Evolutionary conservation across 1,140 invertebrate genomes (phyloP).

Genomic region (Atta cephalotes): DNA sequence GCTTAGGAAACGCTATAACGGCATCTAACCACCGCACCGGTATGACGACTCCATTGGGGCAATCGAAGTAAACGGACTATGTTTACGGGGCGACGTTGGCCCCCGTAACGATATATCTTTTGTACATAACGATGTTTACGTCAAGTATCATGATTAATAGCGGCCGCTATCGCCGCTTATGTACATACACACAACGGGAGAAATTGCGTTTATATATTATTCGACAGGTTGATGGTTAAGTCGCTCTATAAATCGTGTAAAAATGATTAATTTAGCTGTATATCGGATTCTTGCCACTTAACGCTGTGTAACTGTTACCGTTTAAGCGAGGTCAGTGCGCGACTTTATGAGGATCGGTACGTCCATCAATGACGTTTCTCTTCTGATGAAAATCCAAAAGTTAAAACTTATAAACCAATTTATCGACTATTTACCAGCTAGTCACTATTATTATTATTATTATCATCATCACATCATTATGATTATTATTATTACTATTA

Average conservation of each 20-base stretch:
- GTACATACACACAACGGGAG: conserved; percentile 74
- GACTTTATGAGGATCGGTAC: neutral
- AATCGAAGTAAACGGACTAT: conserved; percentile 52
- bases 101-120: conserved; percentile 71
- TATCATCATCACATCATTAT: conserved; percentile 59
- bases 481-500: conserved; percentile 65
- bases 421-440: conserved; percentile 71
- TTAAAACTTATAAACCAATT: conserved; percentile 68
- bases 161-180: conserved; percentile 26
- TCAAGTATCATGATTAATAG: conserved; percentile 53
- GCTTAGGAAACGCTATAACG: conserved; percentile 68
- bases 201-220: conserved; percentile 79
- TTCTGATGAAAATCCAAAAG: conserved; percentile 63
- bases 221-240: conserved; percentile 76
- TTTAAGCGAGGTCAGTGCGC: conserved; percentile 63
- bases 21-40: conserved; percentile 56
- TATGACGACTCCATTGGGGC: conserved; percentile 25
- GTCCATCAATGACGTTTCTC: conserved; percentile 64
- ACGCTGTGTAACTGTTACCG: conserved; percentile 73
- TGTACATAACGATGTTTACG: conserved; percentile 71
- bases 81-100: conserved; percentile 55
- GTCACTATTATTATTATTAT: conserved; percentile 70
- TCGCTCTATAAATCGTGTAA: conserved; percentile 77
- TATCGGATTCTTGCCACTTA: conserved; percentile 76
- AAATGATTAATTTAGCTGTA: conserved; percentile 79